Conservation (phyloP, 2,797 vertebrate genomes). For the Coilia nasus region DNA sequence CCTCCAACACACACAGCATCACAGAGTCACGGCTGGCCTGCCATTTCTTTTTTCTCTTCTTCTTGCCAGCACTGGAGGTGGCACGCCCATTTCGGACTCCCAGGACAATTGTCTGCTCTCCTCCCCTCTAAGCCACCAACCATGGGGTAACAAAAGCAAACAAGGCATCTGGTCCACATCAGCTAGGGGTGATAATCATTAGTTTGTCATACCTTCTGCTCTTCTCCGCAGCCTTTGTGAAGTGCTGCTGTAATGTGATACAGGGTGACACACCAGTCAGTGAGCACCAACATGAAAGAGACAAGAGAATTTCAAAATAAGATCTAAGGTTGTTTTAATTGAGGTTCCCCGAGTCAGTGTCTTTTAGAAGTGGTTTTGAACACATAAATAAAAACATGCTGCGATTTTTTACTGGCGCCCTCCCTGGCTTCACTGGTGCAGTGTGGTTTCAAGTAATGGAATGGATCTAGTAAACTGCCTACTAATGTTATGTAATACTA, state of each 20-base stretch:
- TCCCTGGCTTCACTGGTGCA: background rate
- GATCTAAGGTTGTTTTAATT: background rate
- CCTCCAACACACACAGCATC: background rate
- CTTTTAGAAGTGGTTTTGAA: background rate
- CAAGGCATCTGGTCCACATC: background rate
- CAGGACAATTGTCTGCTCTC: background rate
- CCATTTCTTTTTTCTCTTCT: background rate
- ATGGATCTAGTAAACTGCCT: background rate
- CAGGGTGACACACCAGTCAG: background rate
- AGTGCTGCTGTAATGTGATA: background rate
- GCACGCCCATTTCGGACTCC: background rate
- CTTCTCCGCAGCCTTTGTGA: background rate
- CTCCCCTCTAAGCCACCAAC: background rate
- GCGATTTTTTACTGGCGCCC: background rate
- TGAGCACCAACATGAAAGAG: background rate
- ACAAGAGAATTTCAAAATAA: background rate
- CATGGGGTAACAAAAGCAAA: background rate
- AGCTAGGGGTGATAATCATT: background rate
- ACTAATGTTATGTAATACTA: background rate
- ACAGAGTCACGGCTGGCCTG: background rate
- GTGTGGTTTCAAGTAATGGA: background rate
- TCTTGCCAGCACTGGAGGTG: background rate
- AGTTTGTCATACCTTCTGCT: background rate
- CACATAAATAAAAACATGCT: background rate
- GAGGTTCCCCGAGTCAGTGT: background rate